phyloP scores from a whole-genome alignment of 2,113 vertebrate genomes.

The Sceloporus undulatus region DNA sequence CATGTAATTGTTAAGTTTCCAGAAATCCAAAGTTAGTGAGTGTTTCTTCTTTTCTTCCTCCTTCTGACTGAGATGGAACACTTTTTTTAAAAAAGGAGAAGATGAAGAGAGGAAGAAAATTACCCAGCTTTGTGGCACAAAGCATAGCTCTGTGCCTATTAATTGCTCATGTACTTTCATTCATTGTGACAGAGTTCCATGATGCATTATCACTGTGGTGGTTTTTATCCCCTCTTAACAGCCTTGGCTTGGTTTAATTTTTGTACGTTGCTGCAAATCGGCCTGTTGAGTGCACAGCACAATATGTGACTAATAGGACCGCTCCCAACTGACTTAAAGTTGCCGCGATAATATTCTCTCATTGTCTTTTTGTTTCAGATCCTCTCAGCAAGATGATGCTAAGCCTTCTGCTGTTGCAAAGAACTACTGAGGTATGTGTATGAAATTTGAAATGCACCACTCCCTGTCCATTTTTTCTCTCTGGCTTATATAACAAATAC shows the following conservation, averaged over 20 bases:
- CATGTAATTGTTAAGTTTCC: constrained; percentile 26
- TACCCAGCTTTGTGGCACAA: constrained; percentile 28
- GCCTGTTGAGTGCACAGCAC: constrained; percentile 45
- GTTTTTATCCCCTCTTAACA: constrained; percentile 49
- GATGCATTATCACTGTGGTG: constrained; percentile 65
- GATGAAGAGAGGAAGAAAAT: constrained; percentile 34
- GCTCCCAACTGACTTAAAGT: constrained; percentile 34
- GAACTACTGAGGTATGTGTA: not conserved
- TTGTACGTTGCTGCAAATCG: constrained; percentile 36
- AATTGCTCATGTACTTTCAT: constrained; percentile 70
- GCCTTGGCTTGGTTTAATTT: constrained; percentile 62
- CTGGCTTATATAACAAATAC: not conserved
- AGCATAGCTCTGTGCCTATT: constrained; percentile 63
- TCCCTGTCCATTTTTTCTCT: not conserved
- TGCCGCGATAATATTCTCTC: constrained; percentile 48
- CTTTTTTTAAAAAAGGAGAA: constrained; percentile 55
- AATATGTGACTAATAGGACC: constrained; percentile 51
- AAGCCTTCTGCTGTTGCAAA: not conserved
- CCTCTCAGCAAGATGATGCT: constrained; percentile 1
- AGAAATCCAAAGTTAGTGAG: constrained; percentile 41
- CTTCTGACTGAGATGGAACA: constrained; percentile 65
- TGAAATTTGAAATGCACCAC: no score
- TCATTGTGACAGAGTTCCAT: constrained; percentile 70
- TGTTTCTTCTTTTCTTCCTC: constrained; percentile 50
- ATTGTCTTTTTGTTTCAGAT: constrained; percentile 24